phyloP scores from a whole-genome alignment of 2,888 invertebrate species.

The Hipparchia semele region DNA sequence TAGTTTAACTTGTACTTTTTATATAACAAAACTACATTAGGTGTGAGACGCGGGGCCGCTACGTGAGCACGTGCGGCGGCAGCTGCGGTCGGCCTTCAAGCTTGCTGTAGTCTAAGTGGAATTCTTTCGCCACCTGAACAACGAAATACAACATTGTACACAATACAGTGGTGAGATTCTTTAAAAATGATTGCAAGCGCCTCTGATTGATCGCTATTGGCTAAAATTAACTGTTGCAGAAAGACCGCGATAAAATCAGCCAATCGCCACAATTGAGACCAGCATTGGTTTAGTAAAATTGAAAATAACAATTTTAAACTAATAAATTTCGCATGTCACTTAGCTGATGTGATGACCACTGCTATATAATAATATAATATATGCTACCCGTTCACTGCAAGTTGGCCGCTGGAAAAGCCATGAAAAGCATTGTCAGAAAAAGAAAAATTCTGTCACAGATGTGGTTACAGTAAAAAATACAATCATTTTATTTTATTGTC shows the following conservation, averaged over 20 bases:
- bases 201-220: background rate
- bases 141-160: conserved; percentile 27
- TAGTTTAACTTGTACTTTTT: conserved; percentile 79
- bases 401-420: too few relatives aligned
- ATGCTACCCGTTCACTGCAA: too few relatives aligned
- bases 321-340: too few relatives aligned
- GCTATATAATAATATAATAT: too few relatives aligned
- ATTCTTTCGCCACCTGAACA: conserved; percentile 94
- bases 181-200: too few relatives aligned
- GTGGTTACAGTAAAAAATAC: too few relatives aligned
- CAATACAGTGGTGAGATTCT: background rate
- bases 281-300: background rate
- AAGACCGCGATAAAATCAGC: too few relatives aligned
- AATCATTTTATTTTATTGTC: too few relatives aligned
- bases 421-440: too few relatives aligned
- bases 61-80: conserved; percentile 85
- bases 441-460: too few relatives aligned
- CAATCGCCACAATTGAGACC: too few relatives aligned
- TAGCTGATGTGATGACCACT: too few relatives aligned
- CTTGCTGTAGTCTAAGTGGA: conserved; percentile 99
- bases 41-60: conserved; percentile 67
- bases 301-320: background rate
- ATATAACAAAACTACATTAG: conserved; percentile 83
- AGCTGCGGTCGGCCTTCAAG: conserved; percentile 95
- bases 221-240: background rate